phyloP scores from a whole-genome alignment of 1,140 invertebrate genomes.

The Plectrocnemia conspersa region DNA sequence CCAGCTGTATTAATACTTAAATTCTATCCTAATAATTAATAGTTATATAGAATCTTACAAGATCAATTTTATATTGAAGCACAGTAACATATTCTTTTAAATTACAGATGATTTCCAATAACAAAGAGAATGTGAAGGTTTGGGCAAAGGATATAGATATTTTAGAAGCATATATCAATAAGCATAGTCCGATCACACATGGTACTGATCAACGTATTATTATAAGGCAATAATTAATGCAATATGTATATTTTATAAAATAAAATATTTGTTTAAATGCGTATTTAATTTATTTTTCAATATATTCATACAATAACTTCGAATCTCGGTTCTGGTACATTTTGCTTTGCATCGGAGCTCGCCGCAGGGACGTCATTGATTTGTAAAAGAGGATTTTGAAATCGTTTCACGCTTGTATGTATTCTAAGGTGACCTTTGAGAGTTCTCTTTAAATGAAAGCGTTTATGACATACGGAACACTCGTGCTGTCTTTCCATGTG shows the following conservation, averaged over 20 bases:
- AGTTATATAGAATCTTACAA: background rate
- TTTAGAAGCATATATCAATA: conserved; percentile 17
- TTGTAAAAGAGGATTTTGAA: conserved; percentile 2
- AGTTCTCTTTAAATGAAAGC: conserved; percentile 22
- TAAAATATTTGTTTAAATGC: background rate
- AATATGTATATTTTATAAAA: too few species aligned
- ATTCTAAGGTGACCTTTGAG: conserved; percentile 20
- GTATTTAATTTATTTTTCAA: background rate
- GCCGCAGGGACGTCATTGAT: background rate
- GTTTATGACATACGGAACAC: conserved; percentile 25
- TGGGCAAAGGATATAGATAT: conserved; percentile 26
- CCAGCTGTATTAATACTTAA: background rate
- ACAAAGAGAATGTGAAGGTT: conserved; percentile 17
- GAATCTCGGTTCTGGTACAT: conserved; percentile 28
- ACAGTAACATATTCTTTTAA: background rate
- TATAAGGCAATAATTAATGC: conserved; percentile 7
- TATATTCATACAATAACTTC: conserved; percentile 27
- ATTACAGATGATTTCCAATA: conserved; percentile 21
- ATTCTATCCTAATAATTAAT: background rate
- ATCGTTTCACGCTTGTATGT: conserved; percentile 16
- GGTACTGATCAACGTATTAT: conserved; percentile 26
- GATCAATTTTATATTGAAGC: background rate
- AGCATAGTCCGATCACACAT: conserved; percentile 14
- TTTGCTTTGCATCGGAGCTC: conserved; percentile 18
- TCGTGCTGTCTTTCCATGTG: conserved; percentile 26